These are phyloP conservation scores for Ectemnius cavifrons DNA, from an alignment of 2,888 invertebrate genomes.

Conservation along the genomic window DNA sequence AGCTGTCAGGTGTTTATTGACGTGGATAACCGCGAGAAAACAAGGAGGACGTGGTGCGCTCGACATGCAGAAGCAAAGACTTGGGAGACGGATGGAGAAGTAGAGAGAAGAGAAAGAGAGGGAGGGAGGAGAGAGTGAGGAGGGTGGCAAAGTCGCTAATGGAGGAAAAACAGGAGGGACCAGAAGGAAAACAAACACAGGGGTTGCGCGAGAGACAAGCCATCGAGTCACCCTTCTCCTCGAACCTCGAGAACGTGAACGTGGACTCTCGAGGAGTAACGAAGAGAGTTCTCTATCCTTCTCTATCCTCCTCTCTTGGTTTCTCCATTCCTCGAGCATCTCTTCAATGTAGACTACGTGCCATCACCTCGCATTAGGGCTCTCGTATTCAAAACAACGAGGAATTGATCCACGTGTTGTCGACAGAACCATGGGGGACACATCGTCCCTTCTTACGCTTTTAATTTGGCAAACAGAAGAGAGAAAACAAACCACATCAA, in stretches of 20 bases:
- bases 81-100: slow-evolving; percentile 6
- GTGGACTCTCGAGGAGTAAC: slow-evolving; percentile 32
- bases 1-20: slow-evolving; percentile 63
- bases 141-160: slow-evolving; percentile 62
- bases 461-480: background rate
- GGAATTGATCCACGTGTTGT: slow-evolving; percentile 37
- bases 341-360: slow-evolving; percentile 6
- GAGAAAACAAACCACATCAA: too few species aligned
- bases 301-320: slow-evolving; percentile 10
- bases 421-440: background rate
- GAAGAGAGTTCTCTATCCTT: slow-evolving; percentile 37
- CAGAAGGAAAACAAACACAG: slow-evolving; percentile 64
- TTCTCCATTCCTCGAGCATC: slow-evolving; percentile 28
- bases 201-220: slow-evolving; percentile 45
- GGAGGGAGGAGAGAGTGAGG: slow-evolving; percentile 9
- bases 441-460: background rate
- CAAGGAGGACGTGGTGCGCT: background rate
- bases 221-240: slow-evolving; percentile 22
- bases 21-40: slow-evolving; percentile 53
- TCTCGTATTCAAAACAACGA: slow-evolving; percentile 37
- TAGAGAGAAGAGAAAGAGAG: slow-evolving; percentile 1
- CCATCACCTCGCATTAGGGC: slow-evolving; percentile 3
- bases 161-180: slow-evolving; percentile 68
- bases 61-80: slow-evolving; percentile 15
- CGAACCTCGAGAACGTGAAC: slow-evolving; percentile 25